Percentiles rank a stretch among this genome's conserved stretches.
Conservation (phyloP, 2,113 vertebrate species). For the Python bivittatus region DNA sequence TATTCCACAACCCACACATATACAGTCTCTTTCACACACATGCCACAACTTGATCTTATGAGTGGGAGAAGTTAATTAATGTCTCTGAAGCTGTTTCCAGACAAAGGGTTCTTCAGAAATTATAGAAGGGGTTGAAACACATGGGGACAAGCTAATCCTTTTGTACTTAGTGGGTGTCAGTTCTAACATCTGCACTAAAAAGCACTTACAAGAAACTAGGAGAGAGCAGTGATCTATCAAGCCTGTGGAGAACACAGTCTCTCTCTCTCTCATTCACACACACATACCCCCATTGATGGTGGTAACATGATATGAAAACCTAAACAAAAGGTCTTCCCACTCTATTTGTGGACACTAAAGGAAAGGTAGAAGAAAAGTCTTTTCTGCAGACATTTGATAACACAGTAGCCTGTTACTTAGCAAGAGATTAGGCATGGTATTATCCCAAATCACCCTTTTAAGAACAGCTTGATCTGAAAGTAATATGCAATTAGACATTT, state of each 20-base stretch:
- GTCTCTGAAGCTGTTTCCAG: background rate
- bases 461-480: background rate
- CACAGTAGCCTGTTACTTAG: background rate
- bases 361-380: background rate
- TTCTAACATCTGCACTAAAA: background rate
- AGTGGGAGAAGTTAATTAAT: background rate
- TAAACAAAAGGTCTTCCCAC: background rate
- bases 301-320: background rate
- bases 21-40: background rate
- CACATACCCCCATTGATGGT: background rate
- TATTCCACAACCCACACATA: background rate
- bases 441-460: slow-evolving; percentile 3
- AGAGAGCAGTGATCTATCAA: background rate
- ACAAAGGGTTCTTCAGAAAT: background rate
- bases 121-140: background rate
- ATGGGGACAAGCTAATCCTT: background rate
- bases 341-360: background rate
- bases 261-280: background rate
- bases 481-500: background rate
- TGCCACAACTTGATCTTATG: accelerated
- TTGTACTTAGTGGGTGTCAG: background rate
- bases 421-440: background rate
- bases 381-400: background rate
- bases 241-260: background rate
- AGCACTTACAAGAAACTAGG: background rate